Evolutionary conservation across 2,797 vertebrate species (phyloP).

Genomic region (Danio aesculapii): DNA sequence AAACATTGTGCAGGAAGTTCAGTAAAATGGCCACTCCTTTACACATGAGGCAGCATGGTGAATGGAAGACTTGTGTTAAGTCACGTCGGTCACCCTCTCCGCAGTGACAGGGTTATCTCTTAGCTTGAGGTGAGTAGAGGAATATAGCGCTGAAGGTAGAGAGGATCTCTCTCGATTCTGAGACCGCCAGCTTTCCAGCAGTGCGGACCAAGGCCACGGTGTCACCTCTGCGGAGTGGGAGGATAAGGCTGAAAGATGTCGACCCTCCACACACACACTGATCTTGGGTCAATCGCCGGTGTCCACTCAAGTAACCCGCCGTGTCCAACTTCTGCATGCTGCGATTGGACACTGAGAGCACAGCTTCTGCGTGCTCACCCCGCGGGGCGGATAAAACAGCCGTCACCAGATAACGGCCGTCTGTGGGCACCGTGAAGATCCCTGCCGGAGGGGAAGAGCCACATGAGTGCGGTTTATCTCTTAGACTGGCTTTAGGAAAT

Average conservation of each 20-base stretch:
- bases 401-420: conserved; percentile 91
- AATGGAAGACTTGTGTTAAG: conserved; percentile 7
- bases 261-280: conserved; percentile 84
- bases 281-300: conserved; percentile 56
- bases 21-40: not conserved
- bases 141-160: conserved; percentile 93
- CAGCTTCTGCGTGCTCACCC: conserved; percentile 84
- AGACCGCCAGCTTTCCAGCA: conserved; percentile 87
- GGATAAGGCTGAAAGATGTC: conserved; percentile 89
- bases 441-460: conserved; percentile 74
- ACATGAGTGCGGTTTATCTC: not conserved
- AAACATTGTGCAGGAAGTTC: not conserved
- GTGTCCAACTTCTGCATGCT: conserved; percentile 89
- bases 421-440: conserved; percentile 87
- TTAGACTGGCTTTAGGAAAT: not conserved
- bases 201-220: conserved; percentile 88
- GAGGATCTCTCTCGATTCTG: conserved; percentile 89
- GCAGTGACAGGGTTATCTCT: conserved; percentile 76
- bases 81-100: conserved; percentile 4
- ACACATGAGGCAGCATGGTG: not conserved
- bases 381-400: conserved; percentile 86
- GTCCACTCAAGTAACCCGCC: conserved; percentile 69
- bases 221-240: conserved; percentile 89
- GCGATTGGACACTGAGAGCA: conserved; percentile 90
- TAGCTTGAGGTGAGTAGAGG: conserved; percentile 85